A percentile compares a stretch with the other conserved stretches of the same genome.
Conservation (phyloP, 2,888 invertebrate species). For the Acronicta alni region DNA sequence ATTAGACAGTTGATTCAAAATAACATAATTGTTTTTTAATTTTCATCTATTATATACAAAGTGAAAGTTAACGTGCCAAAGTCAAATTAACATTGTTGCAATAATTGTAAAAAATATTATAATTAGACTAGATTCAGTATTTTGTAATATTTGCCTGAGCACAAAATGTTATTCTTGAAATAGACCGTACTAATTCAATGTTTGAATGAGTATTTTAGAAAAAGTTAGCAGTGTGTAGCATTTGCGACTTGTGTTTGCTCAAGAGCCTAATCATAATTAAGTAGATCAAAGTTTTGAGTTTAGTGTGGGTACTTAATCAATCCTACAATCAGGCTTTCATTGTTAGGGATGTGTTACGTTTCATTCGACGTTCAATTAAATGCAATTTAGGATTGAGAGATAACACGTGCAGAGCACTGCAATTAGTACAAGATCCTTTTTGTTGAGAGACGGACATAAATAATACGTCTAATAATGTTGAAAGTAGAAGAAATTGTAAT, state of each 20-base stretch:
- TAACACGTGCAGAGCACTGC: background rate
- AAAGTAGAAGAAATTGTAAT: background rate
- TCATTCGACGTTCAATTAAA: background rate
- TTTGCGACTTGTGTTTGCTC: slow-evolving; percentile 69
- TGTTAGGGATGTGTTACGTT: slow-evolving; percentile 22
- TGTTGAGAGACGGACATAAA: no score
- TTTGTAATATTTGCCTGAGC: slow-evolving; percentile 54
- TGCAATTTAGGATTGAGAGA: background rate
- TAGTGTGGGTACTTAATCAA: slow-evolving; percentile 49
- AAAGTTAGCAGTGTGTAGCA: slow-evolving; percentile 37
- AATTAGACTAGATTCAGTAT: slow-evolving; percentile 53
- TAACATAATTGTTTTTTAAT: slow-evolving; percentile 29
- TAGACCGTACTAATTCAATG: slow-evolving; percentile 40
- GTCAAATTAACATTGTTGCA: slow-evolving; percentile 75
- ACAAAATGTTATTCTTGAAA: slow-evolving; percentile 19
- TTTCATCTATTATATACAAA: slow-evolving; percentile 44
- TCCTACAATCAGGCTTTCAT: slow-evolving; percentile 31
- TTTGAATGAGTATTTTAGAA: slow-evolving; percentile 33
- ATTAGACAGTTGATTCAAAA: background rate
- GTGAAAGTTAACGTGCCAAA: slow-evolving; percentile 78
- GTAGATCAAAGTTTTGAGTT: slow-evolving; percentile 36
- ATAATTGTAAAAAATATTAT: slow-evolving; percentile 65
- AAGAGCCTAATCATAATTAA: slow-evolving; percentile 67
- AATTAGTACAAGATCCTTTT: background rate
- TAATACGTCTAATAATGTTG: background rate